Evolutionary conservation across 2,113 vertebrate genomes (phyloP).

Genomic region (Asarcornis scutulata): DNA sequence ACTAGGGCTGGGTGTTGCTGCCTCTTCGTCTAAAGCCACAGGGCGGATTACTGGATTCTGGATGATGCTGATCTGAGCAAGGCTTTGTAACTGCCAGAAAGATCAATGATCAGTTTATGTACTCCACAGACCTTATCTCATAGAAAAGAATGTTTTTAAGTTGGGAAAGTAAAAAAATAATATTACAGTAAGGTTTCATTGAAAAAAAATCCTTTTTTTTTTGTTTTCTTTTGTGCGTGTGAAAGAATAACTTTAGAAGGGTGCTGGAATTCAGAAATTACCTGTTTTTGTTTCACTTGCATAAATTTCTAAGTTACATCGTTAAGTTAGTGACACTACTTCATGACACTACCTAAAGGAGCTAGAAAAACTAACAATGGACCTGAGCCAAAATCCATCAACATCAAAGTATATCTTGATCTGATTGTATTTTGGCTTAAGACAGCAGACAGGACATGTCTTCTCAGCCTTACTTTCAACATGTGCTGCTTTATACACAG

Average conservation of each 20-base stretch:
- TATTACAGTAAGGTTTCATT: neutral
- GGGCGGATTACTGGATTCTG: neutral
- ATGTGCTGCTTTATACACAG: neutral
- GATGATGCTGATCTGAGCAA: fast-evolving
- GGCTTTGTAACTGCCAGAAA: neutral
- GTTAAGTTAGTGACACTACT: neutral
- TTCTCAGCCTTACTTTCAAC: neutral
- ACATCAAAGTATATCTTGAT: neutral
- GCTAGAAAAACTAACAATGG: neutral
- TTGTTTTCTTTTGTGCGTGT: neutral
- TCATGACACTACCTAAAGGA: neutral
- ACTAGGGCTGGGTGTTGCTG: too few relatives aligned
- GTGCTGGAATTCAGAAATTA: neutral
- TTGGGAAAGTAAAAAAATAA: neutral
- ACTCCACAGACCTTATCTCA: neutral
- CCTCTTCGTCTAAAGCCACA: neutral
- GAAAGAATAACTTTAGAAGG: neutral
- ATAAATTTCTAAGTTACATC: neutral
- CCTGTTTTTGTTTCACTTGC: neutral
- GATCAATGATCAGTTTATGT: neutral
- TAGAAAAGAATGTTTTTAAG: neutral
- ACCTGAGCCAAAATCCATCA: neutral
- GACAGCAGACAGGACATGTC: neutral
- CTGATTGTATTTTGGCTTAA: neutral
- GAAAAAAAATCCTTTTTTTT: neutral